phyloP scores from a whole-genome alignment of 2,797 vertebrate genomes.

The Trematomus bernacchii region DNA sequence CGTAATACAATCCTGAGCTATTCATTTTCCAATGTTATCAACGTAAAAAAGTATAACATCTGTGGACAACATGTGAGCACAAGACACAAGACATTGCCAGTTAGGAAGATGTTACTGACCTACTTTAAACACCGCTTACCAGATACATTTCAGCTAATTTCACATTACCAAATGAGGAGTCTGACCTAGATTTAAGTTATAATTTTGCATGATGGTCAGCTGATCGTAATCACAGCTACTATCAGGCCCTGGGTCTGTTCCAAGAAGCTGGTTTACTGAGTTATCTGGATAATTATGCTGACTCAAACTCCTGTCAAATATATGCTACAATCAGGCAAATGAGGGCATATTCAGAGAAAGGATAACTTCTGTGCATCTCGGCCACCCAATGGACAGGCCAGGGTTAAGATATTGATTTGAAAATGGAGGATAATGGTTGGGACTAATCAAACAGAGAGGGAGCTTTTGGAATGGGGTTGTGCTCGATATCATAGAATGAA shows the following conservation, averaged over 20 bases:
- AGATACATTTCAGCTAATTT: neutral
- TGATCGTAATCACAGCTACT: conserved; percentile 14
- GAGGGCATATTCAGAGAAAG: neutral
- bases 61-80: neutral
- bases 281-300: conserved; percentile 20
- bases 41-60: neutral
- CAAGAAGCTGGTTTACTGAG: conserved; percentile 11
- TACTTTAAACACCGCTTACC: neutral
- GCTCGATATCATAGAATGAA: conserved; percentile 60
- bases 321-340: neutral
- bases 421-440: conserved; percentile 69
- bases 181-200: conserved; percentile 31
- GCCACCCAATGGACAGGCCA: conserved; percentile 33
- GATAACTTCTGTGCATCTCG: neutral
- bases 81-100: neutral
- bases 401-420: conserved; percentile 69
- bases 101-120: neutral
- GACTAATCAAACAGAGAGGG: conserved; percentile 68
- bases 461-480: conserved; percentile 12
- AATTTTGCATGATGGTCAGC: neutral
- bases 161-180: neutral
- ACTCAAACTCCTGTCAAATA: conserved; percentile 11
- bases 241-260: conserved; percentile 5
- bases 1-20: neutral
- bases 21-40: neutral